Conservation (phyloP, 2,113 vertebrate genomes). For the Tragelaphus buxtoni region DNA sequence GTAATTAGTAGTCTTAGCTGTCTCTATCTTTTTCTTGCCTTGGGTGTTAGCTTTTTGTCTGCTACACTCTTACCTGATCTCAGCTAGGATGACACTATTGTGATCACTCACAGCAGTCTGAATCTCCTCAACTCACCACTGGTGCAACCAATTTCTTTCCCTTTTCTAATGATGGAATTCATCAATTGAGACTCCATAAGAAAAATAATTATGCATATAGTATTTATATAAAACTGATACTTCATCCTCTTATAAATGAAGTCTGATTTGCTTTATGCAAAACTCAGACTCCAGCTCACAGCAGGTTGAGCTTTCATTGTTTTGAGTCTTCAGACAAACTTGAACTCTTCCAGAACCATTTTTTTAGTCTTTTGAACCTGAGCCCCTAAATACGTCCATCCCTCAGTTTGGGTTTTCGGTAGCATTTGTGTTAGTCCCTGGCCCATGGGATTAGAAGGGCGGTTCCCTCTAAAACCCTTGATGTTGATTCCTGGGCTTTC, state of each 20-base stretch:
- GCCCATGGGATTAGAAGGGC: background rate
- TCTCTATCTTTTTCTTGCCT: background rate
- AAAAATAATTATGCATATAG: background rate
- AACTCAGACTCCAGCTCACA: background rate
- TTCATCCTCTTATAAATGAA: conserved; percentile 9
- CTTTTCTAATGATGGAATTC: background rate
- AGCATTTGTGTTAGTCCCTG: background rate
- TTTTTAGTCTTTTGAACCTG: background rate
- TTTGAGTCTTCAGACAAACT: background rate
- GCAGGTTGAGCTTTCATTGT: background rate
- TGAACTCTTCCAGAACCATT: background rate
- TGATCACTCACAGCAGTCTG: background rate
- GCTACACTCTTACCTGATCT: background rate
- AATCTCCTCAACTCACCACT: background rate
- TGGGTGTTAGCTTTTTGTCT: background rate
- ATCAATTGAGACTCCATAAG: background rate
- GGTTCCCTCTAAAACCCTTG: background rate
- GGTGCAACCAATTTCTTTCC: background rate
- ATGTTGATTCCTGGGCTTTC: background rate
- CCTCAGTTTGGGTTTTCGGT: background rate
- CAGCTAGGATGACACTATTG: background rate
- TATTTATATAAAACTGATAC: conserved; percentile 11
- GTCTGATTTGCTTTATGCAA: background rate
- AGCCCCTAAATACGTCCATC: background rate
- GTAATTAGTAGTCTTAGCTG: background rate